Base-by-base conservation (phyloP, 2,888 invertebrate genomes). In the Pogonocherus hispidulus region DNA sequence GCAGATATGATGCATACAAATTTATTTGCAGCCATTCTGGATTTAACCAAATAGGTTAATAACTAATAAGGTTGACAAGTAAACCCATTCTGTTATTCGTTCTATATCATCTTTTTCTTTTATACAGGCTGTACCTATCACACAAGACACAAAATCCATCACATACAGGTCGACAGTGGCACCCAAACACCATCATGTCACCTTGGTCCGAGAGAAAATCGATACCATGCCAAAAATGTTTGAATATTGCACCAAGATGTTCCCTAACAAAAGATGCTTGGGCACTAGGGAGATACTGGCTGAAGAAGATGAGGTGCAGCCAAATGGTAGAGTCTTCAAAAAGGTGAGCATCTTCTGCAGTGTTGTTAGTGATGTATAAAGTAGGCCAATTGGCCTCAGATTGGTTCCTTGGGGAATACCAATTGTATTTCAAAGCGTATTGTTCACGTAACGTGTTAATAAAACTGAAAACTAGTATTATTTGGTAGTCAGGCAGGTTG, bases 301-400 rank as follows among this genome's bases (percentile, higher is more conserved):
- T 66, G 98, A 98, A 85, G 96, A 97, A 83, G 97, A 98, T 83
- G 99, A 99, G 84, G 87, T 92, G 11, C 98, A 99, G 84, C 92
- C 95, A 1, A 97, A 97, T 82, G 99, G 99, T 54, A 90, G 96
- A 74, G 90, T 97, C 56, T 99, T 99, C 84, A 98, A 98, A 86
- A 99, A 99, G 91, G 52, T 52, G 4, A 47, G 46, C 14, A 5
- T 16, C 23, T 14, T 47, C 20, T 22, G n/a, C n/a, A n/a, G n/a
- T n/a, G n/a, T n/a, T n/a, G n/a, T n/a, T n/a, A n/a, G n/a, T n/a
- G n/a, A n/a, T n/a, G n/a, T n/a, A n/a, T n/a, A n/a, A n/a, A n/a
- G n/a, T n/a, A n/a, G n/a, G n/a, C n/a, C n/a, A n/a, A n/a, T n/a
- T n/a, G n/a, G n/a, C n/a, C n/a, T n/a, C n/a, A n/a, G n/a, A n/a